Conservation (phyloP, 2,797 vertebrate genomes). For the Pteronotus mesoamericanus region DNA sequence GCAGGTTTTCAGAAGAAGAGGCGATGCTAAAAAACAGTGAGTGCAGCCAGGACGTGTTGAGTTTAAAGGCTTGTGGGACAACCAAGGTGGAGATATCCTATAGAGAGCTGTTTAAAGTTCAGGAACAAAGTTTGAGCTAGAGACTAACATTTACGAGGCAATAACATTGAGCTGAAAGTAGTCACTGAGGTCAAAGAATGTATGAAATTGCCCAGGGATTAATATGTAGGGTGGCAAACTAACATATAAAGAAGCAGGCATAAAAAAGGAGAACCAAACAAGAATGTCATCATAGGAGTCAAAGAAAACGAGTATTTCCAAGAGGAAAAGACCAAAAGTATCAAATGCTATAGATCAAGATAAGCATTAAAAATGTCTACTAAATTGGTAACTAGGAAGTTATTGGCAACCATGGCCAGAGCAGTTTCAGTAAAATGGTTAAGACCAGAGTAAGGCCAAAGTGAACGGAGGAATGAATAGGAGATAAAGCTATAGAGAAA, state of each 20-base stretch:
- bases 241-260: conserved; percentile 12
- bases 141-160: conserved; percentile 5
- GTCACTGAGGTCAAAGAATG: not conserved
- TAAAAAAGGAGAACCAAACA: not conserved
- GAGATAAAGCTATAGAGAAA: not conserved
- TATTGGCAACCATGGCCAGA: not conserved
- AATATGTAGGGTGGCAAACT: not conserved
- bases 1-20: not conserved
- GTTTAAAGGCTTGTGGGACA: not conserved
- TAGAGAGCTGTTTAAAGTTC: not conserved
- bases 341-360: not conserved
- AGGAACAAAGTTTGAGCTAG: not conserved
- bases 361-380: not conserved
- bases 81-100: not conserved
- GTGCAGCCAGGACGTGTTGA: not conserved
- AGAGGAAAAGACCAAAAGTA: conserved; percentile 23
- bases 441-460: not conserved
- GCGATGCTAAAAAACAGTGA: not conserved
- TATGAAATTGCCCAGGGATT: not conserved
- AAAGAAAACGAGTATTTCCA: conserved; percentile 4
- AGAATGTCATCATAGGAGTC: not conserved
- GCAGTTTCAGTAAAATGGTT: not conserved
- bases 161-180: not conserved
- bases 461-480: not conserved
- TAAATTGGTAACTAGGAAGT: not conserved